Evolutionary conservation across 2,888 invertebrate genomes (phyloP).

Genomic region (Limnephilus marmoratus): DNA sequence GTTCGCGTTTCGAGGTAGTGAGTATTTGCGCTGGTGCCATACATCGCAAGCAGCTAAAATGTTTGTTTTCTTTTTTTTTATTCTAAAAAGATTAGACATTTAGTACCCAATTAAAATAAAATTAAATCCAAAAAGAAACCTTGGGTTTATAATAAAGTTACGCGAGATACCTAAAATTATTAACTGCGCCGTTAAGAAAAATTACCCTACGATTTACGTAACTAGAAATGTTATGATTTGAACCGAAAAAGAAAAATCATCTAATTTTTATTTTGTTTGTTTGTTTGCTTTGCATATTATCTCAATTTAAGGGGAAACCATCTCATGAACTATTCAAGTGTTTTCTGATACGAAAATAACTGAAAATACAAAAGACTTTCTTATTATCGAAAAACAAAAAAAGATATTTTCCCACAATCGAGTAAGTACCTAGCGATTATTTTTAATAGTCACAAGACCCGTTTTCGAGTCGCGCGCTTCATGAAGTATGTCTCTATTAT

Average conservation of each 20-base stretch:
- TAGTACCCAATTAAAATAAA: too few relatives aligned
- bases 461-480: background rate
- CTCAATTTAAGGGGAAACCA: background rate
- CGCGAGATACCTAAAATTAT: too few relatives aligned
- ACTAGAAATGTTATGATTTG: background rate
- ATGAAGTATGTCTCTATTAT: conserved; percentile 54
- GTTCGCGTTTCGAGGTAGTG: too few relatives aligned
- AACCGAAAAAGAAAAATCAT: too few relatives aligned
- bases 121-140: too few relatives aligned
- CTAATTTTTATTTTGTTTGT: background rate
- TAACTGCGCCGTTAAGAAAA: background rate
- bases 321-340: background rate
- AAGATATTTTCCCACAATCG: background rate
- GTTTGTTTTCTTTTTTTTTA: too few relatives aligned
- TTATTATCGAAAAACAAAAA: background rate
- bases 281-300: background rate
- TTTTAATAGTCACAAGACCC: conserved; percentile 6
- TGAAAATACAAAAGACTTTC: background rate
- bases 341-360: background rate
- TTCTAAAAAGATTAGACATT: too few relatives aligned
- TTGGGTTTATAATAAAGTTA: too few relatives aligned
- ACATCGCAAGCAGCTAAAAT: too few relatives aligned
- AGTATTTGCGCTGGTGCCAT: too few relatives aligned
- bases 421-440: background rate
- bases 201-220: background rate